Conservation (phyloP, 2,113 vertebrate species). For the Microcebus jonahi region DNA sequence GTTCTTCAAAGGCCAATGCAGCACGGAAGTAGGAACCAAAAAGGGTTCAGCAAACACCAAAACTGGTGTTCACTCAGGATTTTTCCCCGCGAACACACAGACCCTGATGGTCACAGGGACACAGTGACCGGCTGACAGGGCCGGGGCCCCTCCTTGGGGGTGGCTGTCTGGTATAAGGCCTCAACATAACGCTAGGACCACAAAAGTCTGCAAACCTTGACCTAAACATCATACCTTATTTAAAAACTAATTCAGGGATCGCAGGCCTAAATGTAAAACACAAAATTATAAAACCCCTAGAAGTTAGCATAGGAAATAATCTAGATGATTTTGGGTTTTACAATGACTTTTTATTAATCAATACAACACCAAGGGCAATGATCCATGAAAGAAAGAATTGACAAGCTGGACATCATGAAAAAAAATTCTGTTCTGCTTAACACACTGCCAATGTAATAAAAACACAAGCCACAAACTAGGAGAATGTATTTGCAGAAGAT, state of each 20-base stretch:
- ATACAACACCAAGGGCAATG: neutral
- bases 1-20: neutral
- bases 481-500: neutral
- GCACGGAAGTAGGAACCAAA: neutral
- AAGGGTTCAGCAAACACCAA: neutral
- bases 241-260: neutral
- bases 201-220: neutral
- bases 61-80: neutral
- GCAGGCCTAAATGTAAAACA: neutral
- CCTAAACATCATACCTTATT: neutral
- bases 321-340: neutral
- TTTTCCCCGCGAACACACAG: neutral
- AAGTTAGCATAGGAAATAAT: neutral
- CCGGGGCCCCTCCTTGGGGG: neutral
- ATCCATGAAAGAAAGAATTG: neutral
- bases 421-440: neutral
- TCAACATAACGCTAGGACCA: neutral
- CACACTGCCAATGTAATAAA: neutral
- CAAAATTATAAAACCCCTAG: neutral
- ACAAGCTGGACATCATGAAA: neutral
- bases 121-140: neutral
- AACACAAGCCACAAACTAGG: neutral
- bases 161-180: neutral
- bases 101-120: neutral
- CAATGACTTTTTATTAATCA: neutral